Percentiles rank a stretch among this genome's conserved stretches.
phyloP scores from a whole-genome alignment of 2,113 vertebrate species.

The Phrynosoma platyrhinos region DNA sequence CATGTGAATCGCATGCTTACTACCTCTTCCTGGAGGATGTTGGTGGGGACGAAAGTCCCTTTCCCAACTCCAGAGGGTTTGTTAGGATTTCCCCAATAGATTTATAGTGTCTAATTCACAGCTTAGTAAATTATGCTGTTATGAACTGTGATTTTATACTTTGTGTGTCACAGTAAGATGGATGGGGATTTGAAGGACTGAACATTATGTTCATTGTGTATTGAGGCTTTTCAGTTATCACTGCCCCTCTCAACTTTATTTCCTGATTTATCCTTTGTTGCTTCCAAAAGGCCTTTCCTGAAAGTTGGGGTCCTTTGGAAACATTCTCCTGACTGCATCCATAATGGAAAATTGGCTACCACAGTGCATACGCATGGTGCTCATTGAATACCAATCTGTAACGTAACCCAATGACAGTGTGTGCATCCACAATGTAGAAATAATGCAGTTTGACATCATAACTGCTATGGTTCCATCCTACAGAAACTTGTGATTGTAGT shows the following conservation, averaged over 20 bases:
- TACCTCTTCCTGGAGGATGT: neutral
- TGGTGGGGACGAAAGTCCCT: accelerated
- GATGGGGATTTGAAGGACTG: neutral
- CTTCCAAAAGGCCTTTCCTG: neutral
- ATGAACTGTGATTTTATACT: neutral
- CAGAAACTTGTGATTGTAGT: no score
- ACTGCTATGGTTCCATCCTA: no score
- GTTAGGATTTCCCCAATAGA: neutral
- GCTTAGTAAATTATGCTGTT: neutral
- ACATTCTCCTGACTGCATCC: no score
- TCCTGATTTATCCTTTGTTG: neutral
- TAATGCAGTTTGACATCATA: no score
- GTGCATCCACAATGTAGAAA: no score
- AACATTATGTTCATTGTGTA: neutral
- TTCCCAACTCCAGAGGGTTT: neutral
- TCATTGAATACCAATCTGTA: neutral
- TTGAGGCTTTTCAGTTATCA: neutral
- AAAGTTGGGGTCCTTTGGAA: neutral
- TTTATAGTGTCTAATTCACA: neutral
- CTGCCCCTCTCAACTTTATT: neutral
- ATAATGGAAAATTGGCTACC: neutral
- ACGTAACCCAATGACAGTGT: neutral
- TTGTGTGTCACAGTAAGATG: neutral
- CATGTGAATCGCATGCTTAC: neutral
- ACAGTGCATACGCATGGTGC: no score